Conservation (phyloP, 2,797 vertebrate species). For the Mycteria americana region DNA sequence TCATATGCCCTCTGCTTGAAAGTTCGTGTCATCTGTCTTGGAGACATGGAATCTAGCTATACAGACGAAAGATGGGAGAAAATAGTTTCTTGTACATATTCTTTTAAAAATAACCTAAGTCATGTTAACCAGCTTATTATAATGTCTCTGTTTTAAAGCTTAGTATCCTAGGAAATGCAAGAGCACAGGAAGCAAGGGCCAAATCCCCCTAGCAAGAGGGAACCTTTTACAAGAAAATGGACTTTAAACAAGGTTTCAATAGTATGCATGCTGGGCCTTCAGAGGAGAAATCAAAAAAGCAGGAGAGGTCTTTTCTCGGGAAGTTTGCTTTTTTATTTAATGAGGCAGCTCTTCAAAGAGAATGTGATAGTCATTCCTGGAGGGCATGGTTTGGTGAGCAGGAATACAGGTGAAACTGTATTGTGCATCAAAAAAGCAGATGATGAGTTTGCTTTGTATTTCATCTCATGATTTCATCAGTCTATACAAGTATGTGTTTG, state of each 20-base stretch:
- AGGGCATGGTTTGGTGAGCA: conserved; percentile 53
- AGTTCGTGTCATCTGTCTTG: neutral
- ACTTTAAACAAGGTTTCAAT: neutral
- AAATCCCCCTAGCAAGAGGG: neutral
- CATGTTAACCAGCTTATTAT: neutral
- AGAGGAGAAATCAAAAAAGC: conserved; percentile 36
- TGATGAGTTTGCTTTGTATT: conserved; percentile 41
- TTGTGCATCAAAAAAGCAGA: conserved; percentile 35
- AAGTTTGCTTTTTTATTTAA: conserved; percentile 64
- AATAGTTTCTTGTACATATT: neutral
- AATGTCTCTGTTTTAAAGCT: neutral
- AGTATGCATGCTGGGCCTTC: conserved; percentile 32
- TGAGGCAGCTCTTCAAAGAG: conserved; percentile 58
- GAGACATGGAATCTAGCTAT: neutral
- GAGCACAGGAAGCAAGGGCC: neutral
- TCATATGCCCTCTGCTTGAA: conserved; percentile 8
- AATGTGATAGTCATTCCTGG: conserved; percentile 59
- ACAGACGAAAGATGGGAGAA: neutral
- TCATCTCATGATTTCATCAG: conserved; percentile 22
- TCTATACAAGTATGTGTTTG: neutral
- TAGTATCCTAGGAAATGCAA: neutral
- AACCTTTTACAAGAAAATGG: conserved; percentile 32
- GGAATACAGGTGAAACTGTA: conserved; percentile 44
- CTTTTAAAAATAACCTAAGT: neutral
- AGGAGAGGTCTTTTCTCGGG: conserved; percentile 13